Evolutionary conservation across 2,888 invertebrate species (phyloP).

Genomic region (Cheilosia scutellata): DNA sequence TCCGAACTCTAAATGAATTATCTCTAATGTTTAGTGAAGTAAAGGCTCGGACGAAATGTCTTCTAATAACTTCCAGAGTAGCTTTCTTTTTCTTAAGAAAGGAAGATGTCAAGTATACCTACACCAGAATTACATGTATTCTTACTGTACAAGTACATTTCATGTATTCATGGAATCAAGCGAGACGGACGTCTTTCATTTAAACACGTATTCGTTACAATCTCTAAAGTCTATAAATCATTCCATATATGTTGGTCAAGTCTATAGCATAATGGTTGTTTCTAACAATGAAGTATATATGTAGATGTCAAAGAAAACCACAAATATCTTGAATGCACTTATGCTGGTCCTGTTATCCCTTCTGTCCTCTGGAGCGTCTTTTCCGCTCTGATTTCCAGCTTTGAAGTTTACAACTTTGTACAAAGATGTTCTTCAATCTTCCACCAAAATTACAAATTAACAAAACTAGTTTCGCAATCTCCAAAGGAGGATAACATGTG

Average conservation of each 20-base stretch:
- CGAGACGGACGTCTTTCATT: too few relatives aligned
- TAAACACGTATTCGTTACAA: too few relatives aligned
- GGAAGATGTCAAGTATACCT: background rate
- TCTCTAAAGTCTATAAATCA: too few relatives aligned
- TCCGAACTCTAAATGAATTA: background rate
- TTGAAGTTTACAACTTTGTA: conserved; percentile 1
- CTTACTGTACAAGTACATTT: background rate
- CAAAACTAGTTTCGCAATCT: conserved; percentile 16
- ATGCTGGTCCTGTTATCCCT: background rate
- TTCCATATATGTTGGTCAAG: too few relatives aligned
- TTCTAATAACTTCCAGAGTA: background rate
- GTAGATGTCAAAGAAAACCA: background rate
- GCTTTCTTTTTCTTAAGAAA: background rate
- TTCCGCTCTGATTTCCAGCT: background rate
- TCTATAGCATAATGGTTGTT: too few relatives aligned
- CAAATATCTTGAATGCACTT: background rate
- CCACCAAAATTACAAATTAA: conserved; percentile 17
- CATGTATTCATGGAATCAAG: too few relatives aligned
- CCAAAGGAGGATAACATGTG: conserved; percentile 38
- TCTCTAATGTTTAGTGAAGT: background rate
- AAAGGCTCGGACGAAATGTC: background rate
- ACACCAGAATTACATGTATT: background rate
- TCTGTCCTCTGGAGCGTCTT: background rate
- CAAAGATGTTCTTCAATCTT: background rate
- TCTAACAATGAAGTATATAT: background rate